These are phyloP conservation scores for Ctenopoma multispine DNA, from an alignment of 2,797 vertebrate species.

Conservation along the genomic window DNA sequence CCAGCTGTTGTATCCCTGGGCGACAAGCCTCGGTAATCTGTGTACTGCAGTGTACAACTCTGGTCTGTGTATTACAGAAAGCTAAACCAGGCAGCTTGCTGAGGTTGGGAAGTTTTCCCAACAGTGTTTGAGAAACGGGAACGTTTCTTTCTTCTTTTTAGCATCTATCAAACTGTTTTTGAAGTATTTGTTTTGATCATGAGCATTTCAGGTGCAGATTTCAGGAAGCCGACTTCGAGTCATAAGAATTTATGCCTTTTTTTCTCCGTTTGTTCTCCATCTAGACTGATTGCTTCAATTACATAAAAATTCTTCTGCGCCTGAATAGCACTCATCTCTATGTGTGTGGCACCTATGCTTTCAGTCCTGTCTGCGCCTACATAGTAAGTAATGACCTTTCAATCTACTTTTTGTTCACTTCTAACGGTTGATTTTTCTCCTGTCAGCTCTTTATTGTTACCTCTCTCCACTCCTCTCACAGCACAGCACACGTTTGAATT, in stretches of 20 bases:
- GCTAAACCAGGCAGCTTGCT: constrained; percentile 60
- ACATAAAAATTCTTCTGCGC: constrained; percentile 93
- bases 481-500: constrained; percentile 6
- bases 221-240: constrained; percentile 18
- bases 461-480: constrained; percentile 6
- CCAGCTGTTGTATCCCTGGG: constrained; percentile 75
- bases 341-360: constrained; percentile 93
- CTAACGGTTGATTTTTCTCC: constrained; percentile 17
- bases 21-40: constrained; percentile 68
- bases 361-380: constrained; percentile 92
- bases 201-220: constrained; percentile 25
- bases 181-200: constrained; percentile 9
- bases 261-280: constrained; percentile 51
- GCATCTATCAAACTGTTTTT: constrained; percentile 1
- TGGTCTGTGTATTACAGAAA: constrained; percentile 52
- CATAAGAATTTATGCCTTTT: constrained; percentile 12
- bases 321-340: constrained; percentile 93
- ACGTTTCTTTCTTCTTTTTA: constrained; percentile 28
- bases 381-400: constrained; percentile 86
- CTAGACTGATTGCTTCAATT: constrained; percentile 96
- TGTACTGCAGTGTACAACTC: constrained; percentile 52
- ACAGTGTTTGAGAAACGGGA: constrained; percentile 20
- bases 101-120: constrained; percentile 51
- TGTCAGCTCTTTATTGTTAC: constrained; percentile 5
- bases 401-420: constrained; percentile 16